Percentiles rank a stretch among this genome's conserved stretches.
Evolutionary conservation across 2,888 invertebrate species (phyloP).

Genomic region (Drosophila algonquin): DNA sequence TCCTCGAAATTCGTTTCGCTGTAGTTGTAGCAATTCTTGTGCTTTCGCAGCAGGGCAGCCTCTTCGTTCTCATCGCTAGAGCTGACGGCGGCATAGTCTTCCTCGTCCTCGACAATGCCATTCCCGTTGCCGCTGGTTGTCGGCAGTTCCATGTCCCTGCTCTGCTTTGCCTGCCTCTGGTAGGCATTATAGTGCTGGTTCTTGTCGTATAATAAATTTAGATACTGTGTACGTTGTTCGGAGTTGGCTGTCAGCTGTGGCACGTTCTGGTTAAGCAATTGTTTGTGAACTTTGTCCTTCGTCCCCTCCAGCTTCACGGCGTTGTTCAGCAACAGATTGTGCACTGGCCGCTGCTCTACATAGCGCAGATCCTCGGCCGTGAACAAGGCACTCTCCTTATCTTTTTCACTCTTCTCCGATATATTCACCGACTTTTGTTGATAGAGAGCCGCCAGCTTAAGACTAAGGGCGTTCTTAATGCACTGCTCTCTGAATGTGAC

Average conservation of each 20-base stretch:
- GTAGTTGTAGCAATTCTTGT: constrained; percentile 81
- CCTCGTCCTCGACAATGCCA: constrained; percentile 68
- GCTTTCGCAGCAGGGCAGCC: constrained; percentile 54
- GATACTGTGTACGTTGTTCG: constrained; percentile 69
- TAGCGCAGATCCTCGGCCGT: constrained; percentile 75
- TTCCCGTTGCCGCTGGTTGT: constrained; percentile 28
- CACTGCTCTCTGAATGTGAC: constrained; percentile 83
- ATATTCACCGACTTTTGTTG: constrained; percentile 54
- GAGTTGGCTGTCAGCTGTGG: constrained; percentile 37
- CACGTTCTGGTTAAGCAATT: constrained; percentile 58
- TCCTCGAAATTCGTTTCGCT: constrained; percentile 83
- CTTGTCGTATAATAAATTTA: constrained; percentile 77
- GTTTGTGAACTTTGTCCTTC: constrained; percentile 74
- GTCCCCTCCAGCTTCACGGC: constrained; percentile 53
- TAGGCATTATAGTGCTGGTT: constrained; percentile 40
- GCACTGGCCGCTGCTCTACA: constrained; percentile 76
- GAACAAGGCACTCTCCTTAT: constrained; percentile 59
- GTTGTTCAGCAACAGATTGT: constrained; percentile 74
- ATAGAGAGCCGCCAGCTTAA: constrained; percentile 66
- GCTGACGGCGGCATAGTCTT: constrained; percentile 72
- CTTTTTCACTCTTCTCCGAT: constrained; percentile 29
- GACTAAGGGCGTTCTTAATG: constrained; percentile 78
- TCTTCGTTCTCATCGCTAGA: constrained; percentile 78
- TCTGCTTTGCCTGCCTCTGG: constrained; percentile 3
- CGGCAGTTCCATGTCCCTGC: constrained; percentile 44